Evolutionary conservation across 2,888 invertebrate genomes (phyloP).

Genomic region (Ctena decussata): DNA sequence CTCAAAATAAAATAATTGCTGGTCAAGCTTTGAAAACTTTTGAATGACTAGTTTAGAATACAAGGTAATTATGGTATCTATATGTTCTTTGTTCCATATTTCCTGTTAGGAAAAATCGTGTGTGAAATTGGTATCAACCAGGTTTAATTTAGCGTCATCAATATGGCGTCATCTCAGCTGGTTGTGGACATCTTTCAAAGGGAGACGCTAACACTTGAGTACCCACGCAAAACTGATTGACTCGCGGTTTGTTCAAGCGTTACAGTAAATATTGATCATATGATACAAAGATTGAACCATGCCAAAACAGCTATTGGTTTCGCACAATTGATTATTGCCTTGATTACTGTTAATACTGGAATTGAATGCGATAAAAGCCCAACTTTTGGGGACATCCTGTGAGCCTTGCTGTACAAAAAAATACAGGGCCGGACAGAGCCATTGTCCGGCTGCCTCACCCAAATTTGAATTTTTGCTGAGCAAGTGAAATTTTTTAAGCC

Average conservation of each 20-base stretch:
- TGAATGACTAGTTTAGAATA: no score
- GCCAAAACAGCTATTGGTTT: conserved; percentile 8
- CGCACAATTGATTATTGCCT: neutral
- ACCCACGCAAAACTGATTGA: conserved; percentile 11
- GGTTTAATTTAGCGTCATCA: neutral
- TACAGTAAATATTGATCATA: conserved; percentile 8
- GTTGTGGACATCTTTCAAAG: neutral
- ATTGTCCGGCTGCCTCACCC: no score
- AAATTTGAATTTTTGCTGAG: no score
- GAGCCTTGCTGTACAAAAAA: no score
- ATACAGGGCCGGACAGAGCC: no score
- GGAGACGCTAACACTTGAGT: neutral
- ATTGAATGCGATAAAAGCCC: no score
- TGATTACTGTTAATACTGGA: no score
- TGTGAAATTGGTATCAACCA: neutral
- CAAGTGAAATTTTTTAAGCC: no score
- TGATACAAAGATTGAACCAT: neutral
- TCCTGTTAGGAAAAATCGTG: neutral
- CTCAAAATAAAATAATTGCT: no score
- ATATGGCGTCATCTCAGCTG: neutral
- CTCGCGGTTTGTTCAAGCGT: neutral
- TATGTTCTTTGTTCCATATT: neutral
- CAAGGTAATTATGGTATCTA: no score
- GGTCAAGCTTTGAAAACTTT: no score
- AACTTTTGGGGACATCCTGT: no score